These are phyloP conservation scores for Procapra przewalskii DNA, from an alignment of 2,113 vertebrate genomes.

Conservation along the genomic window DNA sequence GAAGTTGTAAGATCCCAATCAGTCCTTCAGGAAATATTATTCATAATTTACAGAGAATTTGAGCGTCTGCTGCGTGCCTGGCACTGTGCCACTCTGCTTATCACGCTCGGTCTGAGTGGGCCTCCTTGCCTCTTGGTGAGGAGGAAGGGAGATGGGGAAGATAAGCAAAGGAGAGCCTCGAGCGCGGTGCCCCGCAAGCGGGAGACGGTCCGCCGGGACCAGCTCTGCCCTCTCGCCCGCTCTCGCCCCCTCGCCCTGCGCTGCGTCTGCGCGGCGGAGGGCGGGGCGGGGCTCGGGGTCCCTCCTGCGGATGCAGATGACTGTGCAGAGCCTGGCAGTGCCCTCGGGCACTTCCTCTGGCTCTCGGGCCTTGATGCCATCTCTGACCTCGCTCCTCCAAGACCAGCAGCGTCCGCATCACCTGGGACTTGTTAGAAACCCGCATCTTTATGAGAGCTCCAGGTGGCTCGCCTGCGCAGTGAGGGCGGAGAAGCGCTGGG, in stretches of 20 bases:
- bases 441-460: neutral
- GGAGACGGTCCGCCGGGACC: neutral
- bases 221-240: neutral
- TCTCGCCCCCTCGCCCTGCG: neutral
- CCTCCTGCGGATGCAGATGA: accelerated
- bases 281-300: neutral
- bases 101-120: too few relatives aligned
- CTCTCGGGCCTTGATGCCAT: neutral
- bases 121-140: neutral
- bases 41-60: neutral
- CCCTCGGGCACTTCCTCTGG: neutral
- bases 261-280: neutral
- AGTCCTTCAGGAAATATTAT: neutral
- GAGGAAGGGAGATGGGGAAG: neutral
- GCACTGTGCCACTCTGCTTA: too few relatives aligned
- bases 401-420: neutral
- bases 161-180: neutral
- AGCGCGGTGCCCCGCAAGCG: neutral
- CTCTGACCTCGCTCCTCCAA: neutral
- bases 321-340: neutral
- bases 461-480: neutral
- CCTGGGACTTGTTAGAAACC: neutral
- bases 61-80: neutral
- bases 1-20: neutral
- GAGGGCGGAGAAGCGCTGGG: neutral